Percentiles rank a stretch among this genome's conserved stretches.
Evolutionary conservation across 2,113 vertebrate genomes (phyloP).

Genomic region (Orycteropus afer): DNA sequence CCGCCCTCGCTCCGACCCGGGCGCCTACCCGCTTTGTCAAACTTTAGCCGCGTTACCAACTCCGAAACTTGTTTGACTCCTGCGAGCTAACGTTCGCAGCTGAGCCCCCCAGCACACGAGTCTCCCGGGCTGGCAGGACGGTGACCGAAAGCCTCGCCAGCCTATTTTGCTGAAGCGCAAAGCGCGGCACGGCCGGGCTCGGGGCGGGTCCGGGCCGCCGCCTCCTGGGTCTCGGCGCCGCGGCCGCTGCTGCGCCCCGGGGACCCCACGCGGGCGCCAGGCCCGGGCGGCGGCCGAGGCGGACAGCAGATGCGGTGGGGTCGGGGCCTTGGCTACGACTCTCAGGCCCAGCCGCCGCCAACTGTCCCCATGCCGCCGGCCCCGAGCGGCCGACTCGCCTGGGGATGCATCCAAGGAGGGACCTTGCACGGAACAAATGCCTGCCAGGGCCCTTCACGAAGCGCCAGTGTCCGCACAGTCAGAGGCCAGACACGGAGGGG

Average conservation of each 20-base stretch:
- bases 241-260: background rate
- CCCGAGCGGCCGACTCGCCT: background rate
- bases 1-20: background rate
- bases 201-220: background rate
- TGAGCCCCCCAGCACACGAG: no score
- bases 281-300: background rate
- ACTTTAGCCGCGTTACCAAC: slow-evolving; percentile 73
- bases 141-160: no score
- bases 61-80: slow-evolving; percentile 25
- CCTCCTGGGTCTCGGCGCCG: no score
- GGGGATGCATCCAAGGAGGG: background rate
- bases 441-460: background rate
- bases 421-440: background rate
- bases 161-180: background rate
- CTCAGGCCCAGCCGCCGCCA: no score
- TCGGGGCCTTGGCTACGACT: no score
- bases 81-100: background rate
- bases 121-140: no score
- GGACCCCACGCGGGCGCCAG: background rate
- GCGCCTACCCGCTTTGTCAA: slow-evolving; percentile 63
- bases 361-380: background rate
- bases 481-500: background rate
- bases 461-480: background rate
- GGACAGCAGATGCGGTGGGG: no score
- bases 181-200: background rate